A percentile compares a stretch with the other conserved stretches of the same genome.
Conservation (phyloP, 2,113 vertebrate genomes). For the Sylvietta virens region DNA sequence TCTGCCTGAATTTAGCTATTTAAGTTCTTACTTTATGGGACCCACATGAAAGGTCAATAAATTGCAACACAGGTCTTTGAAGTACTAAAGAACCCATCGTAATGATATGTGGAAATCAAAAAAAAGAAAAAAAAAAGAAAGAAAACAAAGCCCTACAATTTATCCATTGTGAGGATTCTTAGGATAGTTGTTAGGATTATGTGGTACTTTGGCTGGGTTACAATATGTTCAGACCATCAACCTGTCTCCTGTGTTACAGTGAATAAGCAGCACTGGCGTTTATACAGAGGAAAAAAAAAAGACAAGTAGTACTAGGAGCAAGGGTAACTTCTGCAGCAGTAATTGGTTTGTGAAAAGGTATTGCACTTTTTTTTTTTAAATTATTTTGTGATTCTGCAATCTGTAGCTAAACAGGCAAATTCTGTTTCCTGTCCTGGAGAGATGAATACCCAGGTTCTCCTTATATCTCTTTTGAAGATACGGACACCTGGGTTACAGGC, state of each 20-base stretch:
- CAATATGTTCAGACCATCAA: not conserved
- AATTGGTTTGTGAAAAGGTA: not conserved
- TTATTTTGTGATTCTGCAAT: not conserved
- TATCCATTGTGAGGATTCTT: not conserved
- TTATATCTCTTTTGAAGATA: not conserved
- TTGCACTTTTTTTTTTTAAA: not conserved
- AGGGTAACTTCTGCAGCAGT: not conserved
- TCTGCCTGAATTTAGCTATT: not conserved
- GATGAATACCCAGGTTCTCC: not conserved
- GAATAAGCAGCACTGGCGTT: not conserved
- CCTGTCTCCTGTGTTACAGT: not conserved
- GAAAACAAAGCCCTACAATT: rapidly evolving
- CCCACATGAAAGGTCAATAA: not conserved
- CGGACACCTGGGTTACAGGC: not conserved
- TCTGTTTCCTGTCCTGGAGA: not conserved
- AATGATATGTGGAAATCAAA: not conserved
- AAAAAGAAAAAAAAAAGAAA: not conserved
- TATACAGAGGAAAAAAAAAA: not conserved
- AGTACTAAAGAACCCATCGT: not conserved
- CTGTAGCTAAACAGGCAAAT: not conserved
- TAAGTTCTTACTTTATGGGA: not conserved
- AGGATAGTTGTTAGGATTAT: not conserved
- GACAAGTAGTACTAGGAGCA: not conserved
- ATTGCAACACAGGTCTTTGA: not conserved
- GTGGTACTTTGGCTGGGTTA: not conserved